A percentile compares a stretch with the other conserved stretches of the same genome.
phyloP scores from a whole-genome alignment of 30 jellyfish, hydroid and myxozoan genomes.

The Turritopsis dohrnii region DNA sequence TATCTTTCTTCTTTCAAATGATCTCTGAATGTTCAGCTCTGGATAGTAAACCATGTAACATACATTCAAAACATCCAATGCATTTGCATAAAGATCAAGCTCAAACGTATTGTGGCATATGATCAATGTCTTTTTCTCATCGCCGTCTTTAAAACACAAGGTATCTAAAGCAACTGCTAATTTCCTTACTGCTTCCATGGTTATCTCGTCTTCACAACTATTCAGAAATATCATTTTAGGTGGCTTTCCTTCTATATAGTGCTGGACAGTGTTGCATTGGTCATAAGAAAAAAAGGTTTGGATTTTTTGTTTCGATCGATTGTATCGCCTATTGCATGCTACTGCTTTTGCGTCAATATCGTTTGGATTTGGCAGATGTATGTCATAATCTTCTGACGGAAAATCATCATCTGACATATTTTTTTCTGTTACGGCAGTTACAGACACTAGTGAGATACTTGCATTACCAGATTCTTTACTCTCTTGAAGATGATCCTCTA shows the following conservation, averaged over 20 bases:
- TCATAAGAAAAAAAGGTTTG: neutral
- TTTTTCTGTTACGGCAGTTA: no score
- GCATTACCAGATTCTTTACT: no score
- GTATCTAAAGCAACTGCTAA: neutral
- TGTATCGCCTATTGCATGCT: neutral
- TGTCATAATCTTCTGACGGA: neutral
- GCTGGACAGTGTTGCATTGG: neutral
- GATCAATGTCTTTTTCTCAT: neutral
- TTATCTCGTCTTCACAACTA: neutral
- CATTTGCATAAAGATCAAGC: neutral
- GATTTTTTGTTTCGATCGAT: neutral
- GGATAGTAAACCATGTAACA: neutral
- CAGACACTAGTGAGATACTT: no score
- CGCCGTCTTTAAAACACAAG: neutral
- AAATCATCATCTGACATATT: neutral
- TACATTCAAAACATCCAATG: neutral
- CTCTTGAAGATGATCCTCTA: no score
- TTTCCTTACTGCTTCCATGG: neutral
- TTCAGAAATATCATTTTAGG: neutral
- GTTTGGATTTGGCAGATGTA: neutral
- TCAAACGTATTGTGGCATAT: neutral
- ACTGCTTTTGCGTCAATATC: neutral
- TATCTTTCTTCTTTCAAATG: no score
- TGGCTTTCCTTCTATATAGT: neutral
- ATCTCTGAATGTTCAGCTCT: neutral